These are phyloP conservation scores for Troilus luridus DNA, from an alignment of 2,888 invertebrate species.

Conservation along the genomic window DNA sequence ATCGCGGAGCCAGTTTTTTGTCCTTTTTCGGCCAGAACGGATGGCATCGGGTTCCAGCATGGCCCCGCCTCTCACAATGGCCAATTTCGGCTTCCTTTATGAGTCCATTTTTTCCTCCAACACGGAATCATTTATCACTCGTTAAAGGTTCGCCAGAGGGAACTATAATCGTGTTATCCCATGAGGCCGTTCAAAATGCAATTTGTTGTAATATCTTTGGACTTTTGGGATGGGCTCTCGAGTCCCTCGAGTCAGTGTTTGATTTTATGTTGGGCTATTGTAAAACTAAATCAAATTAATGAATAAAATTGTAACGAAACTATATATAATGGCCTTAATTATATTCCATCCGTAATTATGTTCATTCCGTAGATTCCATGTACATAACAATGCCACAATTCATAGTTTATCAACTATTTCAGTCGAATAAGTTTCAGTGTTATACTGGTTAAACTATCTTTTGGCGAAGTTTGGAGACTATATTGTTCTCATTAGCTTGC, in stretches of 20 bases:
- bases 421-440: too few relatives aligned
- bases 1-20: conserved; percentile 20
- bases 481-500: too few relatives aligned
- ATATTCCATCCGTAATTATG: too few relatives aligned
- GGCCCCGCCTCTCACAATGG: conserved; percentile 14
- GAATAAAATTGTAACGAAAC: too few relatives aligned
- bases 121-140: conserved; percentile 22
- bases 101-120: conserved; percentile 11
- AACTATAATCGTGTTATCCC: conserved; percentile 24
- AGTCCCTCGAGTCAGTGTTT: neutral
- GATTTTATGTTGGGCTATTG: neutral
- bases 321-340: too few relatives aligned
- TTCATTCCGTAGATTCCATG: too few relatives aligned
- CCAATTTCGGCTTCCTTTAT: conserved; percentile 39
- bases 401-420: too few relatives aligned
- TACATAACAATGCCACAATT: too few relatives aligned
- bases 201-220: conserved; percentile 14
- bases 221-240: neutral
- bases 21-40: conserved; percentile 19
- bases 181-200: conserved; percentile 15
- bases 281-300: neutral
- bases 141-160: neutral
- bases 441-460: too few relatives aligned
- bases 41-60: neutral
- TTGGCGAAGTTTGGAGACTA: too few relatives aligned